Evolutionary conservation across 2,113 vertebrate species (phyloP), one percentile per base, ranked within the genome.

Genomic region (Bubalus kerabau): DNA sequence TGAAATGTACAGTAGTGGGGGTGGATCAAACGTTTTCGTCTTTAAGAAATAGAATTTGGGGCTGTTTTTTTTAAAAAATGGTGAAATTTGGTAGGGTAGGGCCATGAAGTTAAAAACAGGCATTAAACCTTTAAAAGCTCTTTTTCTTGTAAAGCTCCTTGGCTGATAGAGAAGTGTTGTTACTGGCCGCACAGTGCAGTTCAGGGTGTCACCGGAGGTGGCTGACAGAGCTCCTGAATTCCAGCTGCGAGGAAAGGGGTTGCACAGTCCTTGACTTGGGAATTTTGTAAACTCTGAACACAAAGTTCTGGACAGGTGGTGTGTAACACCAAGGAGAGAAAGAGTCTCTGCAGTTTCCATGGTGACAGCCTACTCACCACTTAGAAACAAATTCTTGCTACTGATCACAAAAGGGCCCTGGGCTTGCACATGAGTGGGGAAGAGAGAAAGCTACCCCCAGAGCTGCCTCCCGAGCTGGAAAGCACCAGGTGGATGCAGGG

Each of bases 121-220:
- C 46, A 4, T 19, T 12, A 12, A 23, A 14, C 15, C 3, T 4
- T 26, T 10, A 23, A 43, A 36, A 48, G 24, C 67, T n/a, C 30
- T 82, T 15, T 82, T 82, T 82, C 80, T 81, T 54, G 50, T 32
- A 13, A 82, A 54, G 19, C 6, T 57, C 8, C 6, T 43, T 36
- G n/a, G 2, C 2, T 15, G 36, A 3, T 8, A 26, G 62, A 16
- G 56, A 7, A 8, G 24, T 0, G 3, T 17, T 28, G 0, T 24
- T 4, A 6, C 7, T n/a, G 28, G 30, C 40, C 10, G 6, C 23
- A 28, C 23, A 30, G 2, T 46, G 71, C 40, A 4, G 67, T 6
- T 26, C 17, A 12, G 0, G 2, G 16, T 15, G 32, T 52, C 67
- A 0, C 21, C 3, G 0, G 32, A 23, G 56, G 30, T 5, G 59